Percentiles rank a stretch among this genome's conserved stretches.
Evolutionary conservation across 2,888 invertebrate species (phyloP).

Genomic region (Microctonus hyperodae): DNA sequence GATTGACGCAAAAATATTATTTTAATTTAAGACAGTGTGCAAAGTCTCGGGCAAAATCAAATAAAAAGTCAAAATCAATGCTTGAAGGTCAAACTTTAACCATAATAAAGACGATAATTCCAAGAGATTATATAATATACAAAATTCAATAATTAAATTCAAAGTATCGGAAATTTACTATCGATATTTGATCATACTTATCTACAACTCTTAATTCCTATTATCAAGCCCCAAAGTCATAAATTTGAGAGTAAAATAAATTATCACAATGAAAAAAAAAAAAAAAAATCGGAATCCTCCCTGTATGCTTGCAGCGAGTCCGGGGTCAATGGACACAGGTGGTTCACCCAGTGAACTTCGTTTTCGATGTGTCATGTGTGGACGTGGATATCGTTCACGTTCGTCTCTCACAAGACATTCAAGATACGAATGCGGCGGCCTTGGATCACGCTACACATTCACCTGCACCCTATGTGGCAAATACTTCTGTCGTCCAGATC

Average conservation of each 20-base stretch:
- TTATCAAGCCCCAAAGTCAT: conserved; percentile 2
- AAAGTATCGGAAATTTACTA: no score
- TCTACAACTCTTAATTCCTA: background rate
- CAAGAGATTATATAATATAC: conserved; percentile 2
- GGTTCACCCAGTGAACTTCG: conserved; percentile 51
- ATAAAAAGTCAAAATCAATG: background rate
- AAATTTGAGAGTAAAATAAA: background rate
- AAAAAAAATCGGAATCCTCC: conserved; percentile 48
- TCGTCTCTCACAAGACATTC: conserved; percentile 61
- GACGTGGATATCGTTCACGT: conserved; percentile 60
- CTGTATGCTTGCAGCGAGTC: conserved; percentile 60
- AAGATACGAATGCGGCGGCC: conserved; percentile 61
- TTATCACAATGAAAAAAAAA: conserved; percentile 14
- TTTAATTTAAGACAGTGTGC: background rate
- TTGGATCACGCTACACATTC: conserved; percentile 62
- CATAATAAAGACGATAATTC: conserved; percentile 10
- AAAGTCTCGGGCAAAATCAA: conserved; percentile 16
- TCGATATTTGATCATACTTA: no score
- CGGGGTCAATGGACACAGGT: conserved; percentile 48
- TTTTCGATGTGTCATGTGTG: conserved; percentile 62
- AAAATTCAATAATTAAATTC: background rate
- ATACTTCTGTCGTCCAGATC: conserved; percentile 62
- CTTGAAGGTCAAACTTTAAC: conserved; percentile 22
- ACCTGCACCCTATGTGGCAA: conserved; percentile 62
- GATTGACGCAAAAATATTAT: background rate